A percentile compares a stretch with the other conserved stretches of the same genome.
These are phyloP conservation scores for Saccostrea cuccullata DNA, from an alignment of 1,140 invertebrate genomes.

Conservation along the genomic window DNA sequence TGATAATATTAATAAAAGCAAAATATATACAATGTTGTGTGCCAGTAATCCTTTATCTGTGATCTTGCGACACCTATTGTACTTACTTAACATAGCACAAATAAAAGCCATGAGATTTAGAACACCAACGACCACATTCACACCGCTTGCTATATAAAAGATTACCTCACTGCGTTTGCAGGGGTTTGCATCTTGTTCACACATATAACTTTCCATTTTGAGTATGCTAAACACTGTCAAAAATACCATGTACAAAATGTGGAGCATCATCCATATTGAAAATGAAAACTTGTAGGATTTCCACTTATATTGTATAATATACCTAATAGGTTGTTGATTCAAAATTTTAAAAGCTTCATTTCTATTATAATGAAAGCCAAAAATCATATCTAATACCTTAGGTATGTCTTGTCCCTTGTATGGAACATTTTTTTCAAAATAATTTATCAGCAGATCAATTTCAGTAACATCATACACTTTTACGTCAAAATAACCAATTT, in stretches of 20 bases:
- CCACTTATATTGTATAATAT: conserved; percentile 60
- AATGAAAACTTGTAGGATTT: conserved; percentile 45
- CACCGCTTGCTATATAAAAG: not conserved
- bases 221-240: conserved; percentile 53
- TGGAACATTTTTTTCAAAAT: not conserved
- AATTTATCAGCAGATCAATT: conserved; percentile 46
- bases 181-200: not conserved
- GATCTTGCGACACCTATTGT: conserved; percentile 12
- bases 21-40: conserved; percentile 60
- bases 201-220: not conserved
- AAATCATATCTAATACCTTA: conserved; percentile 59
- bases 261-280: conserved; percentile 55
- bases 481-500: conserved; percentile 62
- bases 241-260: conserved; percentile 50
- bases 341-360: conserved; percentile 56
- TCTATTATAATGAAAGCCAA: conserved; percentile 28
- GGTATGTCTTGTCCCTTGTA: not conserved
- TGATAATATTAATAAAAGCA: conserved; percentile 59
- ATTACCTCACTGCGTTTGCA: conserved; percentile 24
- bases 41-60: conserved; percentile 39
- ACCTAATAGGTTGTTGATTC: conserved; percentile 46
- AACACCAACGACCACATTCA: conserved; percentile 29
- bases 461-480: conserved; percentile 64
- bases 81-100: conserved; percentile 31
- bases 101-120: conserved; percentile 36